Base-by-base conservation (phyloP, 2,797 vertebrate genomes). In the Gallinago stenura region DNA sequence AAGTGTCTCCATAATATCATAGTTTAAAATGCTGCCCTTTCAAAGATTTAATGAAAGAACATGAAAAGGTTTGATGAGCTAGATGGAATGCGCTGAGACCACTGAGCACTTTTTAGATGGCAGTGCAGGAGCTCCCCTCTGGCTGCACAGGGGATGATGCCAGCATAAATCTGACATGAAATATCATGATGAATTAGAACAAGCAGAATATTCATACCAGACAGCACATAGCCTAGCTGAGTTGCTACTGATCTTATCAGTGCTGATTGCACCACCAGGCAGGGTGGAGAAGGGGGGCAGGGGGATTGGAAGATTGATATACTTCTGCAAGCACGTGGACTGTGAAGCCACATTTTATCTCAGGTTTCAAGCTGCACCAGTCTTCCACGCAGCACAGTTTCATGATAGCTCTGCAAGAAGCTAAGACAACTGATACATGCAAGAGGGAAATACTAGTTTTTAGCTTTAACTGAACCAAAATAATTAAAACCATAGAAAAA, bases 361-460 rank as follows among this genome's bases (percentile, higher is more conserved):
- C 15, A 1, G 10, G 8, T 46, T 15, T 71, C 39, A 28, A 28
- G 22, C 57, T 57, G 25, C 45, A 31, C 20, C 16, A 17, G 25
- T 39, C 26, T 43, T 19, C 35, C 30, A 2, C 0, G 2, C 45
- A 53, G n/a, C 37, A 8, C 2, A 2, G 12, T 48, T 65, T 51
- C 48, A 26, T 0, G 0, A 19, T 9, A 68, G 35, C 20, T 58
- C 51, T 81, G 45, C 48, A 10, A 20, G 80, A 25, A 68, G 19
- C 48, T 30, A n/a, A 20, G 9, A 3, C 39, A 64, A 33, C n/a
- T 48, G 48, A 45, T 7, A 21, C 0, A 0, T 17, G 37, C 15
- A 48, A 46, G 37, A 22, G 24, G 20, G 46, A 77, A 77, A 61
- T 9, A 7, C 6, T 35, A 12, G 12, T 39, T 56, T 75, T 35